Evolutionary conservation across 2,113 vertebrate species (phyloP).

Genomic region (Choloepus hoffmanni): DNA sequence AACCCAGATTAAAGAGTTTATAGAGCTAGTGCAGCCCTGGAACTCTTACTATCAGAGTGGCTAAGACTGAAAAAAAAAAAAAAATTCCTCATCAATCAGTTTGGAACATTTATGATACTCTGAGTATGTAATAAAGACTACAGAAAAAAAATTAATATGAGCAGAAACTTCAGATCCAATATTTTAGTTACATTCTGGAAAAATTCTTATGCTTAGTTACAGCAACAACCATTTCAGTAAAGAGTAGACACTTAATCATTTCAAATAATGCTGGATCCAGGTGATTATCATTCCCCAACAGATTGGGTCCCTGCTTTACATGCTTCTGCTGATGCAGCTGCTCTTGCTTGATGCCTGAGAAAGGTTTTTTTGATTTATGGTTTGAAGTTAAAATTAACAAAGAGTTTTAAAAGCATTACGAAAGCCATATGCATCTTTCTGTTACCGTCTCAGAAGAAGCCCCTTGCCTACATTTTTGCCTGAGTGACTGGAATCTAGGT

Average conservation of each 20-base stretch:
- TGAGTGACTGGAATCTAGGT: slow-evolving; percentile 32
- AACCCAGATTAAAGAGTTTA: background rate
- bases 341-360: background rate
- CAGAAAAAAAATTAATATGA: slow-evolving; percentile 34
- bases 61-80: background rate
- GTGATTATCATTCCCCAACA: slow-evolving; percentile 17
- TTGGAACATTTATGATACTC: background rate
- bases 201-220: slow-evolving; percentile 8
- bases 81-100: slow-evolving; percentile 10
- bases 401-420: slow-evolving; percentile 64
- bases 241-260: slow-evolving; percentile 43
- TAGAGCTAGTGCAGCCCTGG: background rate
- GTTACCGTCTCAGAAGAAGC: background rate
- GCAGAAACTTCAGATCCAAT: slow-evolving; percentile 29
- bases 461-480: background rate
- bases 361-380: slow-evolving; percentile 64
- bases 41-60: background rate
- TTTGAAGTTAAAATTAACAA: slow-evolving; percentile 70
- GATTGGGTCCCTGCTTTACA: background rate
- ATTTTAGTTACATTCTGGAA: slow-evolving; percentile 26
- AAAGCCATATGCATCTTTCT: slow-evolving; percentile 63
- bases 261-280: background rate
- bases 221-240: slow-evolving; percentile 15
- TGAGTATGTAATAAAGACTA: background rate
- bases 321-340: slow-evolving; percentile 66